Evolutionary conservation across 2,888 invertebrate species (phyloP), one percentile per base, ranked within the genome.

Genomic region (Diogma glabrata): DNA sequence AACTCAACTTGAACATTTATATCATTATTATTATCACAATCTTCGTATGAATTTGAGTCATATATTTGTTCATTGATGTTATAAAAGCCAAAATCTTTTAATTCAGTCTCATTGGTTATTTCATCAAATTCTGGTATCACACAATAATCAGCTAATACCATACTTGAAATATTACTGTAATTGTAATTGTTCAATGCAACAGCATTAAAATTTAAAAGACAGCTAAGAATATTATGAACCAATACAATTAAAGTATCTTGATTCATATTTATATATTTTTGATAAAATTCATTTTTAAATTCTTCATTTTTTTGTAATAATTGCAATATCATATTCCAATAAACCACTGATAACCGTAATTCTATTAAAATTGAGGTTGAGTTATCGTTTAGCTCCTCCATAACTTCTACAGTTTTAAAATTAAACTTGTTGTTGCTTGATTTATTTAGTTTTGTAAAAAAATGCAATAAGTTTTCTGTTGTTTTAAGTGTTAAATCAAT

Each of bases 301-400:
- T 62, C 56, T 55, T 64, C 63, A 57, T 63, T 67, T 6, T 60
- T 62, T 54, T 64, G 65, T 2, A 67, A 56, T 9, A 70, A 58
- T 50, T 68, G 66, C 56, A 64, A 63, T 53, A 62, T 67, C n/a
- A 66, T 61, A 8, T 64, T 64, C 69, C 69, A 70, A 53, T 67
- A 66, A 10, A 66, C 55, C 1, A 66, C 62, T 0, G 64, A 60
- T 30, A 68, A 33, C 12, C 30, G 30, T 48, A 48, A 33, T 17
- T 19, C 19, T 14, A n/a, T 14, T 16, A 30, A 30, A 20, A 48
- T 20, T 7, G 36, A 14, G 3, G n/a, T n/a, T n/a, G n/a, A n/a
- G n/a, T n/a, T n/a, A n/a, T n/a, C n/a, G n/a, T n/a, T n/a, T 10
- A 30, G 10, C 12, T 8, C 9, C n/a, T n/a, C 30, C n/a, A n/a